These are phyloP conservation scores for Sebastes hopkinsi DNA, from an alignment of 2,797 vertebrate species.

Conservation along the genomic window DNA sequence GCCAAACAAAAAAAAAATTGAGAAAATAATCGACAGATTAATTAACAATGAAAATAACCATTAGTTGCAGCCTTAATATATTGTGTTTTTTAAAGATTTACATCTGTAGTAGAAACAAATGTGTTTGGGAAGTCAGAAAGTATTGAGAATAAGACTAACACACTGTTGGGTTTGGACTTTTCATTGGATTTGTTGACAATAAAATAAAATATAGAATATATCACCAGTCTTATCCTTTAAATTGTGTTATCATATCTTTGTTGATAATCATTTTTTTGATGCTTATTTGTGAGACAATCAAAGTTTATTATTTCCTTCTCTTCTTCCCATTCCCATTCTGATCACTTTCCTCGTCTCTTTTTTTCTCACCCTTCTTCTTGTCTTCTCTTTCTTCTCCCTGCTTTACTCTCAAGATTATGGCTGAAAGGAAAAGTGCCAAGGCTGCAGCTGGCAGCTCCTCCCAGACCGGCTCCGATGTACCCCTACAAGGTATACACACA, in stretches of 20 bases:
- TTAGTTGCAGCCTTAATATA: no score
- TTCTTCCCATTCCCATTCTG: background rate
- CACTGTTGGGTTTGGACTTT: background rate
- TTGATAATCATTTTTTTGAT: background rate
- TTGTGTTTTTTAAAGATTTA: background rate
- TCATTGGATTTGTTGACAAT: background rate
- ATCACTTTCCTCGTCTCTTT: background rate
- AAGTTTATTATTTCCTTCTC: background rate
- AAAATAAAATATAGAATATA: background rate
- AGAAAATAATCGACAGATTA: no score
- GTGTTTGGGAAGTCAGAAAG: background rate
- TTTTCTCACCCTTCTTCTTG: background rate
- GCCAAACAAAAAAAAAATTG: no score
- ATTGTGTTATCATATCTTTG: background rate
- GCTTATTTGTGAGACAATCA: background rate
- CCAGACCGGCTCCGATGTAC: conserved; percentile 91
- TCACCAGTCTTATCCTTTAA: background rate
- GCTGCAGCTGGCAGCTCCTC: conserved; percentile 91
- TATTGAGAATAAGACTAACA: background rate
- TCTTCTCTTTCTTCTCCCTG: background rate
- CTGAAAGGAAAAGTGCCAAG: conserved; percentile 96
- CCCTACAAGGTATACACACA: conserved; percentile 90
- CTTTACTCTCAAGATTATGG: conserved; percentile 90
- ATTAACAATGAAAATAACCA: no score
- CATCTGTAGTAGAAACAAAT: background rate